Conservation (phyloP, 53 echinoderm and acorn worm genomes). For the Echinarachnius parma region DNA sequence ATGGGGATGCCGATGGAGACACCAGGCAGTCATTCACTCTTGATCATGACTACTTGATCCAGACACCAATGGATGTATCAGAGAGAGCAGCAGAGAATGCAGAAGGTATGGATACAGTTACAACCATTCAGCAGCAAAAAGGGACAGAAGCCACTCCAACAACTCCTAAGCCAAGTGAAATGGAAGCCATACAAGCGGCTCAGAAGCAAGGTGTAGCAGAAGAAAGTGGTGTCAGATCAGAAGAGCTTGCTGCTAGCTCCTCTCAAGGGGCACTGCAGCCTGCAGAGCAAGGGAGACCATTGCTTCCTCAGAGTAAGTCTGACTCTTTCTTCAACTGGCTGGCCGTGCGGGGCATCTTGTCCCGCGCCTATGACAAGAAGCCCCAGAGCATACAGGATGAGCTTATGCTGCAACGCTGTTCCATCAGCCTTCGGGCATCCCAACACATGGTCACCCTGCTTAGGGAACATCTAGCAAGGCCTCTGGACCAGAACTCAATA, state of each 20-base stretch:
- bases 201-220: too few species aligned
- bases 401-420: slow-evolving; percentile 7
- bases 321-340: slow-evolving; percentile 37
- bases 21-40: not conserved
- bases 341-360: slow-evolving; percentile 18
- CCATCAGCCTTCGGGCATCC: too few species aligned
- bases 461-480: not conserved
- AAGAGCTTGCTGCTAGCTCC: not conserved
- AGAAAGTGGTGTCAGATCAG: too few species aligned
- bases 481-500: not conserved
- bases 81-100: too few species aligned
- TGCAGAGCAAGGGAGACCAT: not conserved
- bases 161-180: not conserved
- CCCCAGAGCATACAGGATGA: slow-evolving; percentile 37
- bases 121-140: too few species aligned
- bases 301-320: not conserved
- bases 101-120: too few species aligned
- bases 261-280: not conserved
- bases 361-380: slow-evolving; percentile 13
- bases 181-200: not conserved
- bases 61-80: too few species aligned
- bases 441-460: not conserved
- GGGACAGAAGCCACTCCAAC: too few species aligned
- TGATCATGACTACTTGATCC: slow-evolving; percentile 33
- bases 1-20: not conserved